Base-by-base conservation (phyloP, 2,113 vertebrate genomes). In the Lepus americanus region DNA sequence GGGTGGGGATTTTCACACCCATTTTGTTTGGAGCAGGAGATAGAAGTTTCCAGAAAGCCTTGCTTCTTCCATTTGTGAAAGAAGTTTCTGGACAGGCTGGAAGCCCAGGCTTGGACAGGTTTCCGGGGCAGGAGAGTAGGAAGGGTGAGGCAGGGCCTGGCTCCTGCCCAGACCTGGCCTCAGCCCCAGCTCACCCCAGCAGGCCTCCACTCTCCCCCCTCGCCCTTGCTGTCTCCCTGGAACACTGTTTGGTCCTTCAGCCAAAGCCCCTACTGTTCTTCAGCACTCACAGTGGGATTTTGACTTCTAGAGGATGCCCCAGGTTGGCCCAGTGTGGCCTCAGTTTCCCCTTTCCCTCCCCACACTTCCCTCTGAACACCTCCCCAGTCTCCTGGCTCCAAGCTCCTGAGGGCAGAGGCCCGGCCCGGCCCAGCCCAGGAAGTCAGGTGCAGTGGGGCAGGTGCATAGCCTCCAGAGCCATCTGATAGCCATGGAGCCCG, bases 281-380 rank as follows among this genome's bases (percentile, higher is more conserved):
- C 44, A 73, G 83, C 27, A 25, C 25, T 86, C 61, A 49, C 13
- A 8, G 51, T 31, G 53, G 36, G 53, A n/a, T 66, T 73, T 19
- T 66, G 36, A 55, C 36, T 66, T 95, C 80, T 76, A 70, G 87
- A 89, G 95, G 89, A 76, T 29, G 61, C 22, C 80, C 64, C 29
- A 1, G 39, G 70, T 51, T 1, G 5, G 79, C 13, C 7, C 29
- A 55, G 1, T 20, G 70, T 87, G 70, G 69, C 70, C 61, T 76
- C 74, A 33, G 69, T 81, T 87, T 90, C 78, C 63, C 70, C 78
- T 55, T 78, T 49, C 23, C 39, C 66, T 83, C 66, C 76, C 70
- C 83, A 61, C 22, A 20, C 27, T 73, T 44, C 22, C 6, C 70
- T 22, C 44, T 27, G 36, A 70, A 17, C 31, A 63, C 44, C 9